Percentiles rank a stretch among this genome's conserved stretches.
Evolutionary conservation across 2,113 vertebrate genomes (phyloP).

Genomic region (Trichechus manatus): DNA sequence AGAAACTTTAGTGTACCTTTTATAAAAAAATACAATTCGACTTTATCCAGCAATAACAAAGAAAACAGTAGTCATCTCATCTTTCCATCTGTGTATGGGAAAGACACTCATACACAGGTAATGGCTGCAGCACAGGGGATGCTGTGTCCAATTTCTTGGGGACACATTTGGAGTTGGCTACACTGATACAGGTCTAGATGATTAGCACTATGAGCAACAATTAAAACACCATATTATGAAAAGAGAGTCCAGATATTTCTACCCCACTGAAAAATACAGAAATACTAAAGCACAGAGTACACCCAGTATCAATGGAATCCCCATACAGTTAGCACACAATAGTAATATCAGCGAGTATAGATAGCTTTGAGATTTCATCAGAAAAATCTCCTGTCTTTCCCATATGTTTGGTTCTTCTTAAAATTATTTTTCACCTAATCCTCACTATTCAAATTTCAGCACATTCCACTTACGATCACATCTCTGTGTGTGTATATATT

Average conservation of each 20-base stretch:
- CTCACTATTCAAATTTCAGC: background rate
- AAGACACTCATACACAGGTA: background rate
- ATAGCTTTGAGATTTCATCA: background rate
- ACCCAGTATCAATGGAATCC: background rate
- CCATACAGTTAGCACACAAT: background rate
- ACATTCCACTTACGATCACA: background rate
- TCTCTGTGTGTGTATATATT: background rate
- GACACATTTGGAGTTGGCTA: background rate
- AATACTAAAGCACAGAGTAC: background rate
- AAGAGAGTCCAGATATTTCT: background rate
- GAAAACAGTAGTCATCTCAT: background rate
- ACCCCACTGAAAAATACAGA: background rate
- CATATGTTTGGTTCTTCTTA: background rate
- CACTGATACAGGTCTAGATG: background rate
- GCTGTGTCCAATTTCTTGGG: background rate
- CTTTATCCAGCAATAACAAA: background rate
- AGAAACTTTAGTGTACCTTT: background rate
- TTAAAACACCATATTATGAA: background rate
- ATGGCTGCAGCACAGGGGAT: background rate
- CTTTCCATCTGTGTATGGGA: background rate
- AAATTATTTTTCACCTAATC: background rate
- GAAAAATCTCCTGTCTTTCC: background rate
- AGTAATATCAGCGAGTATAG: background rate
- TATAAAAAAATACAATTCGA: background rate
- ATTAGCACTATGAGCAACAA: background rate